Evolutionary conservation across 2,888 invertebrate genomes (phyloP).

Genomic region (Drosophila flavopinicola): DNA sequence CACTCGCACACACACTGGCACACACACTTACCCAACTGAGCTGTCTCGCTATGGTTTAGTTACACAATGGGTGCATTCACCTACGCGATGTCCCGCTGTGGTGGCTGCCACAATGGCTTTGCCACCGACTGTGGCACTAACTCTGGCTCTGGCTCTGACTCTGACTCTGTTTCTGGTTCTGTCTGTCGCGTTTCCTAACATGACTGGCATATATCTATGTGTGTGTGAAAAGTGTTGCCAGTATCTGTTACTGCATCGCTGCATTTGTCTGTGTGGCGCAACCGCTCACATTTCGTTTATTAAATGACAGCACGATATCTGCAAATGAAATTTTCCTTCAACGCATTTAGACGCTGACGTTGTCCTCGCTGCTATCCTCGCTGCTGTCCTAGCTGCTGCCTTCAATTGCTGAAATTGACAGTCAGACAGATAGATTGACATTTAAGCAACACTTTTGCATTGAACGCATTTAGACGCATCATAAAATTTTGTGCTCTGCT

Average conservation of each 20-base stretch:
- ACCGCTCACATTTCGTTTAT: slow-evolving; percentile 81
- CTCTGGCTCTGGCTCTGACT: slow-evolving; percentile 21
- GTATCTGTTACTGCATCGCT: slow-evolving; percentile 80
- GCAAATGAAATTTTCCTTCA: slow-evolving; percentile 83
- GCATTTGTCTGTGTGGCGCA: slow-evolving; percentile 61
- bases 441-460: slow-evolving; percentile 80
- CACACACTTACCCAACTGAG: slow-evolving; percentile 21
- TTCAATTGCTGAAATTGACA: slow-evolving; percentile 79
- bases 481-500: slow-evolving; percentile 71
- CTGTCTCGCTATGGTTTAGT: slow-evolving; percentile 73
- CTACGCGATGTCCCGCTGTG: slow-evolving; percentile 74
- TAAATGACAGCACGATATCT: slow-evolving; percentile 84
- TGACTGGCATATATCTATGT: slow-evolving; percentile 31
- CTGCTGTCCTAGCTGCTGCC: slow-evolving; percentile 38
- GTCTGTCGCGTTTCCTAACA: slow-evolving; percentile 70
- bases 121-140: slow-evolving; percentile 45
- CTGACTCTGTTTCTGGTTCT: slow-evolving; percentile 21
- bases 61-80: slow-evolving; percentile 84
- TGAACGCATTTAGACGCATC: slow-evolving; percentile 78
- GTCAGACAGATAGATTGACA: slow-evolving; percentile 80
- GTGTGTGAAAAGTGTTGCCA: slow-evolving; percentile 74
- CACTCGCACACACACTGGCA: slow-evolving; percentile 12
- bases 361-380: slow-evolving; percentile 10
- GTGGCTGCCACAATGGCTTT: slow-evolving; percentile 53
- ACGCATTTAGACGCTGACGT: slow-evolving; percentile 73